Conservation (phyloP, 2,797 vertebrate genomes). For the Distichodus sexfasciatus region DNA sequence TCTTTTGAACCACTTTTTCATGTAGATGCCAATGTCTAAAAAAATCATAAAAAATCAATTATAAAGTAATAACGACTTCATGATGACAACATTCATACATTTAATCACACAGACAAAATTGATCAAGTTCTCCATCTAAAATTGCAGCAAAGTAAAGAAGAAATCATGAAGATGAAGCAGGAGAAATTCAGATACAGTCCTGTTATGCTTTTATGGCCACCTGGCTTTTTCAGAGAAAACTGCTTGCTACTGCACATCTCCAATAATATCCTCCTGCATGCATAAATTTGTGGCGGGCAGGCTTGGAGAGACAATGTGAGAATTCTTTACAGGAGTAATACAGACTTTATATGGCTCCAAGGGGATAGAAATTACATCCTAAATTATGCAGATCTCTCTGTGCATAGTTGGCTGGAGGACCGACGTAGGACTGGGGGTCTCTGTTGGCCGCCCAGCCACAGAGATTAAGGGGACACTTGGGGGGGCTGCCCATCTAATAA, state of each 20-base stretch:
- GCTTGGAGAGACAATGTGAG: constrained; percentile 52
- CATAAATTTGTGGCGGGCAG: constrained; percentile 56
- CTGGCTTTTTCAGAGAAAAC: constrained; percentile 64
- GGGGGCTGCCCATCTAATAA: constrained; percentile 54
- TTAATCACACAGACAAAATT: too few relatives aligned
- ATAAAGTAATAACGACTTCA: too few relatives aligned
- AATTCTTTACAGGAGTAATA: constrained; percentile 78
- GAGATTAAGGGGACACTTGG: constrained; percentile 41
- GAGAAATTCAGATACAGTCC: constrained; percentile 52
- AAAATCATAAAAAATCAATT: too few relatives aligned
- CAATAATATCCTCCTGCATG: constrained; percentile 68
- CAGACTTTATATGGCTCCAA: constrained; percentile 75
- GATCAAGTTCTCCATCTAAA: too few relatives aligned
- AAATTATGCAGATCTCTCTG: constrained; percentile 73
- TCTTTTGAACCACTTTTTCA: too few relatives aligned
- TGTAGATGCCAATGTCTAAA: too few relatives aligned
- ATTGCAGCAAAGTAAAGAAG: constrained; percentile 1
- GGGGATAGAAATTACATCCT: constrained; percentile 73
- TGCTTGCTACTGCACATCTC: constrained; percentile 65
- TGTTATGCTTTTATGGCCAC: constrained; percentile 57
- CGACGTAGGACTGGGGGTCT: constrained; percentile 56
- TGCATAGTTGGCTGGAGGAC: constrained; percentile 63
- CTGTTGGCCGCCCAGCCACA: constrained; percentile 53
- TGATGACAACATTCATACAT: too few relatives aligned
- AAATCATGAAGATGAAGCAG: constrained; percentile 26